These are phyloP conservation scores for Physella acuta DNA, from an alignment of 1,140 invertebrate species.

Conservation along the genomic window DNA sequence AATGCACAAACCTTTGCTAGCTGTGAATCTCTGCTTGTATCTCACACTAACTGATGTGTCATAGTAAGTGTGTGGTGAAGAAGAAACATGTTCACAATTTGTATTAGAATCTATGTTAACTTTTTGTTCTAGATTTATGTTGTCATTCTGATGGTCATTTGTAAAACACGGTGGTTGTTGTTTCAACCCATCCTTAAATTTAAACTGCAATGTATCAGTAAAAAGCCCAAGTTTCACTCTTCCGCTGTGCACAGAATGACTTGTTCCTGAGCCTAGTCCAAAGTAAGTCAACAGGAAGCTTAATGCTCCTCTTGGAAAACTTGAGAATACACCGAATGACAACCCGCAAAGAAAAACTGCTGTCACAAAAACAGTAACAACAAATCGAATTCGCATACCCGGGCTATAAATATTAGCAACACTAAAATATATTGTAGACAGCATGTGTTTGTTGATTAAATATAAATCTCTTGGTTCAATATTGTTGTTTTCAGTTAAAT, in stretches of 20 bases:
- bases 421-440: background rate
- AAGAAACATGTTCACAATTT: background rate
- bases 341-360: background rate
- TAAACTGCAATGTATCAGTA: background rate
- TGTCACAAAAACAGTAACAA: background rate
- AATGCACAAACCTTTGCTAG: slow-evolving; percentile 14
- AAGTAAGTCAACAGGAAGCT: background rate
- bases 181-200: background rate
- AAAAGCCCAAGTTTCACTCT: background rate
- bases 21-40: slow-evolving; percentile 21
- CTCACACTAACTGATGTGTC: slow-evolving; percentile 24
- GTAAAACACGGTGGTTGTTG: background rate
- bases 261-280: background rate
- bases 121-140: background rate
- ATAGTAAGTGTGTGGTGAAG: slow-evolving; percentile 2
- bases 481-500: no score
- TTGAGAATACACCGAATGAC: background rate
- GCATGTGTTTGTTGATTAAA: background rate
- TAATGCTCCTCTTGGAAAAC: background rate
- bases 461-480: background rate
- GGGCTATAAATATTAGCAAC: background rate
- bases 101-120: background rate
- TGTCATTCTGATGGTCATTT: background rate
- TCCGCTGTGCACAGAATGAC: background rate
- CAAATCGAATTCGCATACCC: slow-evolving; percentile 1